Evolutionary conservation across 64 coral and sea anemone genomes (phyloP).

Genomic region (Stichodactyla mertensii): DNA sequence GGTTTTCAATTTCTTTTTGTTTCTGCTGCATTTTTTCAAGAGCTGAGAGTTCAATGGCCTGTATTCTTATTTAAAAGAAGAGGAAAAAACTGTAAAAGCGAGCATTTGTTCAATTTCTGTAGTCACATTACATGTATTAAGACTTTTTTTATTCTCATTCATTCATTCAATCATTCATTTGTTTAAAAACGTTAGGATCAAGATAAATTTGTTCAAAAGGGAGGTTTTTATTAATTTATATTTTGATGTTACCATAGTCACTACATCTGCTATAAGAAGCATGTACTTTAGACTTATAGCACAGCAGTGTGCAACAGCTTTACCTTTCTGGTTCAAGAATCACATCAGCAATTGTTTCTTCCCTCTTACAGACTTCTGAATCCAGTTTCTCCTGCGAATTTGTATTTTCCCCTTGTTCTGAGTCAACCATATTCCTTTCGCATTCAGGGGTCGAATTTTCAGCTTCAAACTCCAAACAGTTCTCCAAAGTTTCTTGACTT

Average conservation of each 20-base stretch:
- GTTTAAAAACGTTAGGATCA: no score
- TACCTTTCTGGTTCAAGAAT: slow-evolving; percentile 33
- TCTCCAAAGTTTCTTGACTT: neutral
- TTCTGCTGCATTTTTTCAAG: slow-evolving; percentile 94
- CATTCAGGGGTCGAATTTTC: slow-evolving; percentile 35
- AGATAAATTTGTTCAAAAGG: no score
- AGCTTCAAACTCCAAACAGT: neutral
- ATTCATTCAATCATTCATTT: neutral
- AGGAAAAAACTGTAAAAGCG: neutral
- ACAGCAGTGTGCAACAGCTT: neutral
- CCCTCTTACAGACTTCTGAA: neutral
- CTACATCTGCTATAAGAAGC: neutral
- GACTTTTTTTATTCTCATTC: neutral
- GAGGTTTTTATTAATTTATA: neutral
- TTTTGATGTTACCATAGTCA: neutral
- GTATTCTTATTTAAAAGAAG: slow-evolving; percentile 55
- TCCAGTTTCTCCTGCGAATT: neutral
- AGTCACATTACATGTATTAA: no score
- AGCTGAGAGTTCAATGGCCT: slow-evolving; percentile 81
- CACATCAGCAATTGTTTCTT: slow-evolving; percentile 16
- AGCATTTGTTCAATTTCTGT: neutral
- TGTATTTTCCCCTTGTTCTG: neutral
- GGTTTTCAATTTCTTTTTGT: slow-evolving; percentile 94
- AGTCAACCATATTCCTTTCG: slow-evolving; percentile 20
- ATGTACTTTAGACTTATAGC: neutral